phyloP scores from a whole-genome alignment of 2,888 invertebrate genomes.

The Tipula unca region DNA sequence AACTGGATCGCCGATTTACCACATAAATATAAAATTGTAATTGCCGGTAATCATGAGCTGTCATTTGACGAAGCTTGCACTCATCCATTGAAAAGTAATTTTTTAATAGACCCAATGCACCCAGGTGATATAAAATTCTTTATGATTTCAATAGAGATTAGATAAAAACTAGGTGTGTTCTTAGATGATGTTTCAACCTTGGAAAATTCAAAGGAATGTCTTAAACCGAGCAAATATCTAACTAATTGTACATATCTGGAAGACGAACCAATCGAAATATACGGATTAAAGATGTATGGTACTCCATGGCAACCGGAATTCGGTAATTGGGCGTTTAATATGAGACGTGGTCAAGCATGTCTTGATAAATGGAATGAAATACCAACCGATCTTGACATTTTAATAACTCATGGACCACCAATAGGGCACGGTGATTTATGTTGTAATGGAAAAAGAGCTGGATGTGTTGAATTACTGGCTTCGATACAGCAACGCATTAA shows the following conservation, averaged over 20 bases:
- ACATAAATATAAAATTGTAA: constrained; percentile 70
- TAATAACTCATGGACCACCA: constrained; percentile 79
- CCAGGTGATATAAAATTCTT: background rate
- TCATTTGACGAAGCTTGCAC: constrained; percentile 77
- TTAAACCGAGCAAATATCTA: too few relatives aligned
- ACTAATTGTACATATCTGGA: constrained; percentile 72
- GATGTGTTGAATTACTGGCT: constrained; percentile 70
- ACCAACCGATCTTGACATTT: constrained; percentile 63
- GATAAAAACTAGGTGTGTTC: background rate
- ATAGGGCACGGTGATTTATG: constrained; percentile 73
- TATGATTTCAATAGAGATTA: background rate
- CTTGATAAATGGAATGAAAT: constrained; percentile 71
- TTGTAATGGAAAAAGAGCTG: constrained; percentile 63
- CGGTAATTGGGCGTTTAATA: constrained; percentile 75
- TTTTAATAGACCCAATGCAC: too few relatives aligned
- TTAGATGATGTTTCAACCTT: background rate
- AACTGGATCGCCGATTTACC: constrained; percentile 65
- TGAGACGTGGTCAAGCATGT: constrained; percentile 60
- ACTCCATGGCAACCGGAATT: constrained; percentile 80
- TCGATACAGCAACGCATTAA: constrained; percentile 68
- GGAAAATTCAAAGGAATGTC: too few relatives aligned
- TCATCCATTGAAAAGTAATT: too few relatives aligned
- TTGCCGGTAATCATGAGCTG: constrained; percentile 79
- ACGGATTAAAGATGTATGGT: constrained; percentile 72
- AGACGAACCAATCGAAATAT: constrained; percentile 55